Evolutionary conservation across 1,140 invertebrate species (phyloP), one percentile per base, ranked within the genome.

Genomic region (Dreissena rostriformis): DNA sequence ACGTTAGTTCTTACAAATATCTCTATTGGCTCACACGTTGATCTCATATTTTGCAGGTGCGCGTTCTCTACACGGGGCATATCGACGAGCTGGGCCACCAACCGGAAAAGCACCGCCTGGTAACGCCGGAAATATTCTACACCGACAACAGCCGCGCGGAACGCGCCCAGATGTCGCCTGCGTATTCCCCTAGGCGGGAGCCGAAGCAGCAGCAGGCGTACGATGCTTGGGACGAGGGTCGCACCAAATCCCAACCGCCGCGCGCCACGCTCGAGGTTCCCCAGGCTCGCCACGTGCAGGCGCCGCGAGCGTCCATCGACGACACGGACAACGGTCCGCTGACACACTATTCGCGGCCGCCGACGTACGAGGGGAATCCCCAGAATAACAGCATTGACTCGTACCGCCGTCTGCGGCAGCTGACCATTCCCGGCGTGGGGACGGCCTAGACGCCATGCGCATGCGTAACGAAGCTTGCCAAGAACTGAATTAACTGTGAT

Each of bases 81-180:
- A 12, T 82, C 17, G 80, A 82, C 53, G 80, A 82, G 61, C 7
- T 74, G 10, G 10, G 24, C 19, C 49, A 82, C 11, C 66, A 22
- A 0, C 19, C 51, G n/a, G 74, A 77, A 28, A 82, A 82, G 68
- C 55, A 55, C 24, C 80, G 80, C 11, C 80, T 82, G 55, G 63
- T 61, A n/a, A 82, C 80, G 15, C 80, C 80, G 24, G 80, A 82
- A 65, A 75, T 82, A 26, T 82, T 82, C 72, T 74, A 73, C 51
- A 82, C 80, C 10, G 80, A 82, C 14, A 66, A 28, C 61, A 75
- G 71, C 52, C 29, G 80, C 52, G 12, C 28, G 26, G 71, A 75
- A n/a, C 61, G 65, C 26, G 19, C 49, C 6, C 39, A 65, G 12
- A 52, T n/a, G 14, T 8, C n/a, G 0, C 51, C 22, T 26, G 29